phyloP scores from a whole-genome alignment of 1,140 invertebrate genomes.

The Zaprionus tsacasi region DNA sequence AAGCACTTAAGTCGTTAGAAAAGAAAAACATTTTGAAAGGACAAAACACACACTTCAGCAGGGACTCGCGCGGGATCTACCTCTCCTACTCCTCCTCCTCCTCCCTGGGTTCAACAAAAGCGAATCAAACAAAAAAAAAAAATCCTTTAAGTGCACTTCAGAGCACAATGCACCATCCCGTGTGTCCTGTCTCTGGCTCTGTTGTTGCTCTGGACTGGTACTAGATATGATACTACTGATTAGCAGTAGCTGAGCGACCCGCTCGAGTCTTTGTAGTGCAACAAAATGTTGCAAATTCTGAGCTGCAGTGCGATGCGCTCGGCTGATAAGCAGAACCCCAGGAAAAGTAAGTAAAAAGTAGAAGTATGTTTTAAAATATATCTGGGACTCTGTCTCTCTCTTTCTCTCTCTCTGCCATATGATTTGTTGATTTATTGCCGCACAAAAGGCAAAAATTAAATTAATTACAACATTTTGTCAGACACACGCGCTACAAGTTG shows the following conservation, averaged over 20 bases:
- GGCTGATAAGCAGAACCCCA: background rate
- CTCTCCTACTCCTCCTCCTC: too few relatives aligned
- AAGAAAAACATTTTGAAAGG: slow-evolving; percentile 82
- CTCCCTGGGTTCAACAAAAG: slow-evolving; percentile 1
- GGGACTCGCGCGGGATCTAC: background rate
- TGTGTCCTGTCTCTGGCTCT: slow-evolving; percentile 15
- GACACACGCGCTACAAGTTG: slow-evolving; percentile 71
- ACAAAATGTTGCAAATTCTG: slow-evolving; percentile 27
- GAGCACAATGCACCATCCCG: slow-evolving; percentile 71
- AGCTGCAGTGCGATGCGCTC: background rate
- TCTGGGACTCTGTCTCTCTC: too few relatives aligned
- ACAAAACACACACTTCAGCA: slow-evolving; percentile 66
- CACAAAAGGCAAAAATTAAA: slow-evolving; percentile 45
- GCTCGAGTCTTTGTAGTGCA: background rate
- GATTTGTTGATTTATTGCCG: slow-evolving; percentile 48
- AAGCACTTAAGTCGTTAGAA: slow-evolving; percentile 78
- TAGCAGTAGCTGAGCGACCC: too few relatives aligned
- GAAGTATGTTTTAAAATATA: too few relatives aligned
- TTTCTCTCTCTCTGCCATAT: background rate
- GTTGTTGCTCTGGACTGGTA: slow-evolving; percentile 12
- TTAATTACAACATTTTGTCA: slow-evolving; percentile 81
- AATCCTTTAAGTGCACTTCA: slow-evolving; percentile 80
- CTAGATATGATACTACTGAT: slow-evolving; percentile 39
- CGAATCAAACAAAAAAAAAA: slow-evolving; percentile 37
- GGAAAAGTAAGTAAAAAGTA: background rate